phyloP scores from a whole-genome alignment of 2,797 vertebrate species.

The Rhincodon typus region DNA sequence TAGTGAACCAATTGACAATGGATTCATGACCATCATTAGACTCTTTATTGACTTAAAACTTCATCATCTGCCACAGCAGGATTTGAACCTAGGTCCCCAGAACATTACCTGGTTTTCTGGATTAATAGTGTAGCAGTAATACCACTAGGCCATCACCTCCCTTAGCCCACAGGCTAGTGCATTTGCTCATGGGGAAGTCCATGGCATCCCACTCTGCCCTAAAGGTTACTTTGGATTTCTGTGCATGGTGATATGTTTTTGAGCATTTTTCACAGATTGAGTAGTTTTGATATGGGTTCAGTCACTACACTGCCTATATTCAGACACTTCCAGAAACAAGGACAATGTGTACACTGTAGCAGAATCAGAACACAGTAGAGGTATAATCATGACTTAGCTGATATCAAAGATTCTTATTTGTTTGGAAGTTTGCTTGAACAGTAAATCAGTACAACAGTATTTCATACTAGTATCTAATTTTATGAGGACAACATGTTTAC shows the following conservation, averaged over 20 bases:
- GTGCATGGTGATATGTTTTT: background rate
- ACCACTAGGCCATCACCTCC: no score
- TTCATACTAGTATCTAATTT: background rate
- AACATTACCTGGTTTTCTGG: no score
- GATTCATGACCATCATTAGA: no score
- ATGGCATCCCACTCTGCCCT: background rate
- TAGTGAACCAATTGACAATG: no score
- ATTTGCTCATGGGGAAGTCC: background rate
- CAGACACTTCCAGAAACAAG: background rate
- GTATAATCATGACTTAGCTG: background rate
- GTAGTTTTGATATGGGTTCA: background rate
- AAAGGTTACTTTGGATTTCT: background rate
- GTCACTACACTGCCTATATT: background rate
- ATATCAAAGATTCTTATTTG: background rate
- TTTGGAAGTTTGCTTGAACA: background rate
- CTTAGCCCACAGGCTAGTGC: background rate
- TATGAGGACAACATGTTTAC: background rate
- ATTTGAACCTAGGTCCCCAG: no score
- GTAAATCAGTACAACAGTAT: background rate
- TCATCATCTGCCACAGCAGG: no score
- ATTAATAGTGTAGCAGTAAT: no score
- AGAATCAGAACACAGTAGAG: background rate
- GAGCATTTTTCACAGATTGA: background rate
- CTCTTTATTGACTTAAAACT: no score
- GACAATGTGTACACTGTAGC: background rate